Conservation (phyloP, 2,797 vertebrate genomes). For the Eulemur rubriventer region DNA sequence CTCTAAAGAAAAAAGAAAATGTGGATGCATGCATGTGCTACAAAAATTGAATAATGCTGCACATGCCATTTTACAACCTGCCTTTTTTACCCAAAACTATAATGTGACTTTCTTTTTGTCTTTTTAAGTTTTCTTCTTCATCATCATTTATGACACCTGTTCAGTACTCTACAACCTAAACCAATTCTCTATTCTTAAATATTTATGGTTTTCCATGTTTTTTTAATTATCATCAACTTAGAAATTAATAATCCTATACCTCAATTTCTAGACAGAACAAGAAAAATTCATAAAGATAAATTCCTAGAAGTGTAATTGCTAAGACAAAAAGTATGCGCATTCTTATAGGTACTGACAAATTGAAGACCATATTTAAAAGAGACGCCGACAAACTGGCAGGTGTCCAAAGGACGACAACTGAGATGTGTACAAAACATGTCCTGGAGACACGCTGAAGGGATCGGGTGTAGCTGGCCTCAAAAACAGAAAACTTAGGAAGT, state of each 20-base stretch:
- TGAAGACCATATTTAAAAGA: conserved; percentile 7
- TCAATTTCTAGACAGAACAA: conserved; percentile 32
- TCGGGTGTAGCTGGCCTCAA: neutral
- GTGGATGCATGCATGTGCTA: neutral
- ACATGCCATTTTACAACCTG: neutral
- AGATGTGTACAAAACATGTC: neutral
- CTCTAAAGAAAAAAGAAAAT: neutral
- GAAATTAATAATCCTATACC: conserved; percentile 46
- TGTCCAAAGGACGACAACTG: neutral
- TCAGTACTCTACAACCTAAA: neutral
- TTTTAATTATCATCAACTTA: neutral
- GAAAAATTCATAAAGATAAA: conserved; percentile 51
- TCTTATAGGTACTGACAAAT: neutral
- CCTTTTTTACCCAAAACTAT: neutral
- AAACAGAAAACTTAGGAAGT: neutral
- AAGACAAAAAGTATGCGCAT: neutral
- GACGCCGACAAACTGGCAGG: conserved; percentile 20
- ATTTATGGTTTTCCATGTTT: neutral
- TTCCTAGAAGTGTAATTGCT: conserved; percentile 39
- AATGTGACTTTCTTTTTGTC: neutral
- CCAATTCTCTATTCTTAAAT: neutral
- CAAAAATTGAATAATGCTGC: neutral
- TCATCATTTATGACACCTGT: neutral
- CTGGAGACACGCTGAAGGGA: neutral
- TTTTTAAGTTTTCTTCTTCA: neutral